These are phyloP conservation scores for Anser cygnoides DNA, from an alignment of 2,113 vertebrate genomes.

Conservation along the genomic window DNA sequence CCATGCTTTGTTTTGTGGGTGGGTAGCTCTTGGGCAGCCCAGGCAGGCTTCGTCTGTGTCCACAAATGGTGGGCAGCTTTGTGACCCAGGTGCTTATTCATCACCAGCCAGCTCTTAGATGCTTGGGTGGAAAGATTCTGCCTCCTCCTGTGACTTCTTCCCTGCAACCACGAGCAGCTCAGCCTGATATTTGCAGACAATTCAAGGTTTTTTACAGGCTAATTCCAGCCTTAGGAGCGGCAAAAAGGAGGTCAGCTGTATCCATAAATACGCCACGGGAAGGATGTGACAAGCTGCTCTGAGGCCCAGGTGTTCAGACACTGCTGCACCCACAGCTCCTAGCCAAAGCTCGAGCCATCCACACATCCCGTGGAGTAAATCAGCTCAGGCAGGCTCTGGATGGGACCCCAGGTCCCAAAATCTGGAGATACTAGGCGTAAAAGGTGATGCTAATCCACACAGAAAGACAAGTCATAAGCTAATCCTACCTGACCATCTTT, in stretches of 20 bases:
- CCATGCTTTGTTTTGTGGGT: neutral
- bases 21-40: neutral
- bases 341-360: neutral
- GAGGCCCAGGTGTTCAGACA: neutral
- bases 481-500: neutral
- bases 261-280: neutral
- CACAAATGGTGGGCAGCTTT: neutral
- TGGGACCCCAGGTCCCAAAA: neutral
- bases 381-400: neutral
- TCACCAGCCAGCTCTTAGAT: neutral
- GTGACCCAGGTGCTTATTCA: fast-evolving
- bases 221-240: neutral
- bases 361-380: neutral
- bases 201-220: neutral
- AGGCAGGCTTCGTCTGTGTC: neutral
- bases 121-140: neutral
- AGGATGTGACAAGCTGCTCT: neutral
- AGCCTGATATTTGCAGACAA: neutral
- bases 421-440: neutral
- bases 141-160: neutral
- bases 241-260: neutral
- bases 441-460: neutral
- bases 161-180: neutral
- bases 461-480: neutral
- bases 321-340: neutral